A percentile compares a stretch with the other conserved stretches of the same genome.
Evolutionary conservation across 1,140 invertebrate genomes (phyloP).

Genomic region (Neodiprion pinetum): DNA sequence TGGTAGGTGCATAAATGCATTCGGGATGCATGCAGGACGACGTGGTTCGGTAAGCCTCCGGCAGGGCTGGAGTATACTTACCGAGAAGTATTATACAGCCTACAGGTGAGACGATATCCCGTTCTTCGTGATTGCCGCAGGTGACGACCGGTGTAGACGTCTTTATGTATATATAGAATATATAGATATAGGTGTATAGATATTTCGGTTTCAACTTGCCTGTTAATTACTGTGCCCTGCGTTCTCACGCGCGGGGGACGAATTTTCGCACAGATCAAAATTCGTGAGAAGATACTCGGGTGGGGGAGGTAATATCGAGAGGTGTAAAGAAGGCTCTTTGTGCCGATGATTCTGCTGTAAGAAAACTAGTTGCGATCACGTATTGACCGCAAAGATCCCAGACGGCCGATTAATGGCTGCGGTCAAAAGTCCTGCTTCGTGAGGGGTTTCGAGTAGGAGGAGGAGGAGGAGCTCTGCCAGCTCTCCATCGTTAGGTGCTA

Average conservation of each 20-base stretch:
- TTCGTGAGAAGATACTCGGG: conserved; percentile 8
- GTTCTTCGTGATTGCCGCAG: background rate
- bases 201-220: too few relatives aligned
- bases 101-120: background rate
- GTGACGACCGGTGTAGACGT: background rate
- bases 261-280: conserved; percentile 23
- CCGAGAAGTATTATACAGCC: background rate
- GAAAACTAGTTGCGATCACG: background rate
- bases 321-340: background rate
- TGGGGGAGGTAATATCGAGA: conserved; percentile 12
- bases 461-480: background rate
- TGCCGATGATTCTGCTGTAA: background rate
- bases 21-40: background rate
- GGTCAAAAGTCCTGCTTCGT: background rate
- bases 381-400: background rate
- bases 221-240: too few relatives aligned
- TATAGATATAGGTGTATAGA: too few relatives aligned
- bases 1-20: background rate
- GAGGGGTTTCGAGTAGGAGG: background rate
- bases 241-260: conserved; percentile 1
- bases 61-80: too few relatives aligned
- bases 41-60: background rate
- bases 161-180: too few relatives aligned
- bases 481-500: background rate
- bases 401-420: background rate